Evolutionary conservation across 2,888 invertebrate species (phyloP).

Genomic region (Dicyrtoma fusca): DNA sequence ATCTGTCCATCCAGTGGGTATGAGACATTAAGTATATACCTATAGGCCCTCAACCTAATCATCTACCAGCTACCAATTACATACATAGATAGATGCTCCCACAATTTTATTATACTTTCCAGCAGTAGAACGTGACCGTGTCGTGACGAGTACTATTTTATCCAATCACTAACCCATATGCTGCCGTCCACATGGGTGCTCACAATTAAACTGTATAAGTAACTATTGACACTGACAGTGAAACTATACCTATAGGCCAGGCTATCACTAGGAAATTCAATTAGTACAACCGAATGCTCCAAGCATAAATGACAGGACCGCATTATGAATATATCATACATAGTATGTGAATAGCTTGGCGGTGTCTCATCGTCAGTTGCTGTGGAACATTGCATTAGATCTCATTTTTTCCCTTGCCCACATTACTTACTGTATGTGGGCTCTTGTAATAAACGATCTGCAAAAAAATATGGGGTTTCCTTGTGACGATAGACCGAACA

Average conservation of each 20-base stretch:
- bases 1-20: no score
- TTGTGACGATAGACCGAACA: background rate
- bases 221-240: no score
- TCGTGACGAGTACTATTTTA: background rate
- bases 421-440: no score
- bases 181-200: slow-evolving; percentile 28
- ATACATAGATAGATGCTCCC: background rate
- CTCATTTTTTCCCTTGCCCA: background rate
- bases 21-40: no score
- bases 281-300: no score
- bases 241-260: no score
- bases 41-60: no score
- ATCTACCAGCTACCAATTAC: background rate
- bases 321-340: background rate
- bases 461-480: no score
- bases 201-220: slow-evolving; percentile 8
- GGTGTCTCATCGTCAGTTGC: slow-evolving; percentile 30
- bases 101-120: background rate
- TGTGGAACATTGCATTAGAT: slow-evolving; percentile 28
- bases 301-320: slow-evolving; percentile 21
- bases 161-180: slow-evolving; percentile 23
- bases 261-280: no score
- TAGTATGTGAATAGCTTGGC: background rate
- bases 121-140: background rate
- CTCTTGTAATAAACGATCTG: no score